phyloP scores from a whole-genome alignment of 2,113 vertebrate genomes.

The Alouatta palliata region DNA sequence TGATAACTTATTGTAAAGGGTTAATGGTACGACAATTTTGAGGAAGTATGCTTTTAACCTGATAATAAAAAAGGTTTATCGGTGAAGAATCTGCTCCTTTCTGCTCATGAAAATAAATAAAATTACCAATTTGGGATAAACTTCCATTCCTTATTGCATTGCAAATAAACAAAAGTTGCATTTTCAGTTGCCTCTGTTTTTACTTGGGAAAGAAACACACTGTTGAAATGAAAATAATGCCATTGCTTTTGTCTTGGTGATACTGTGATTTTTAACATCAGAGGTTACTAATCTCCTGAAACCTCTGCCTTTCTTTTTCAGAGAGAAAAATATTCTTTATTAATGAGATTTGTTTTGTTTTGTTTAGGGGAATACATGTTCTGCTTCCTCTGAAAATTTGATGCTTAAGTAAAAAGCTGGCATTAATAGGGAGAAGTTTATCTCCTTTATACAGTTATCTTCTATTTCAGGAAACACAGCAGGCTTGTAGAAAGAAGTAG shows the following conservation, averaged over 20 bases:
- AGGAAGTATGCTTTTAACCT: not conserved
- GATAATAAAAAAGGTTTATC: slow-evolving; percentile 9
- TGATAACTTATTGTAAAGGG: not conserved
- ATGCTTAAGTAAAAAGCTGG: not conserved
- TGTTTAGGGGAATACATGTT: not conserved
- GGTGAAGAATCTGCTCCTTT: not conserved
- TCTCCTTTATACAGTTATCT: not conserved
- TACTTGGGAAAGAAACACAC: not conserved
- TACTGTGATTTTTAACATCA: slow-evolving; percentile 14
- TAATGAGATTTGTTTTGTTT: not conserved
- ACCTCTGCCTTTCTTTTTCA: not conserved
- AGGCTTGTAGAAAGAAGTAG: not conserved
- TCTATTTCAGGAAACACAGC: not conserved
- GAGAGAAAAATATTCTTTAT: not conserved
- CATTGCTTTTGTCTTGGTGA: not conserved
- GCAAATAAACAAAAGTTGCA: not conserved
- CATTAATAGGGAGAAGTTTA: not conserved
- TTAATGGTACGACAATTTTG: not conserved
- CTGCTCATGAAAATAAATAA: not conserved
- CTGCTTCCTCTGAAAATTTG: not conserved
- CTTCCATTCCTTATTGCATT: not conserved
- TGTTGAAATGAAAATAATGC: not conserved
- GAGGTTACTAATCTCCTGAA: not conserved
- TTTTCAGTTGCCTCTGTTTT: slow-evolving; percentile 31
- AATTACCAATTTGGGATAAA: not conserved